Evolutionary conservation across 2,113 vertebrate species (phyloP).

Genomic region (Electrona antarctica): DNA sequence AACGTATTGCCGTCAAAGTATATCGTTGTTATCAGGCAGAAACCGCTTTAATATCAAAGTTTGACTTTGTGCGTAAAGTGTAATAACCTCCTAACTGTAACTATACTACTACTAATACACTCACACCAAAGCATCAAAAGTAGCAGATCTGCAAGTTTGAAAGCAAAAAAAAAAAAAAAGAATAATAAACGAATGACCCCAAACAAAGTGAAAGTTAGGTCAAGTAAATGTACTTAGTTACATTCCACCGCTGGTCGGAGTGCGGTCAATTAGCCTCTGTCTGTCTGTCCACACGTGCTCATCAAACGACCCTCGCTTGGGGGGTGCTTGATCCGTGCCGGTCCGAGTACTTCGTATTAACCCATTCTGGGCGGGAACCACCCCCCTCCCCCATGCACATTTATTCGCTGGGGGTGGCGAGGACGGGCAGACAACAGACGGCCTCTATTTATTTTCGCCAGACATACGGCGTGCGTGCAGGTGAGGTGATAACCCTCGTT

Average conservation of each 20-base stretch:
- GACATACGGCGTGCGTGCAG: background rate
- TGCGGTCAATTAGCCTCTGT: slow-evolving; percentile 56
- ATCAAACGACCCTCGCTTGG: slow-evolving; percentile 32
- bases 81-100: too few species aligned
- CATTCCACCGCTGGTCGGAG: slow-evolving; percentile 5
- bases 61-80: too few species aligned
- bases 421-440: slow-evolving; percentile 22
- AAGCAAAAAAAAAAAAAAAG: too few species aligned
- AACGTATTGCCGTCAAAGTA: too few species aligned
- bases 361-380: too few species aligned
- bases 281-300: slow-evolving; percentile 39
- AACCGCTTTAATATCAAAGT: too few species aligned
- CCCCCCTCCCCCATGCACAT: background rate
- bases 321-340: slow-evolving; percentile 37
- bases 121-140: too few species aligned
- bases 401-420: background rate
- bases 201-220: too few species aligned
- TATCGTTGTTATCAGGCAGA: too few species aligned
- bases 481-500: slow-evolving; percentile 55
- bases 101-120: too few species aligned
- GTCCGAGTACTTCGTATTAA: slow-evolving; percentile 22
- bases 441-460: slow-evolving; percentile 47
- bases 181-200: too few species aligned
- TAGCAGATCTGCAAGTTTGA: too few species aligned
- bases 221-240: slow-evolving; percentile 21